Conservation (phyloP, 2,113 vertebrate genomes). For the Nasalis larvatus region DNA sequence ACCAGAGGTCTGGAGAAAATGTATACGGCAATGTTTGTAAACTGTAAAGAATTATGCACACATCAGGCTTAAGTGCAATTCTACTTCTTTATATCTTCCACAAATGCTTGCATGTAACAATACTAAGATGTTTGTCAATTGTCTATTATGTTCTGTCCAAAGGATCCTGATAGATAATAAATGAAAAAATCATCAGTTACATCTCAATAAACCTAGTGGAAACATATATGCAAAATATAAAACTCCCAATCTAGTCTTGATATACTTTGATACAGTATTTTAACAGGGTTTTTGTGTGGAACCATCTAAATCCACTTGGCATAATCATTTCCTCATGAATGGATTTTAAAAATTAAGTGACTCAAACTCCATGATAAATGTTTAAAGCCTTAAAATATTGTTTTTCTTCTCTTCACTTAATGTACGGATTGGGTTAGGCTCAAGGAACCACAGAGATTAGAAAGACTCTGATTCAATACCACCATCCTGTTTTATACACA, state of each 20-base stretch:
- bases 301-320: background rate
- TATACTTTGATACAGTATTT: background rate
- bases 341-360: conserved; percentile 29
- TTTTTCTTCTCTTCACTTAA: background rate
- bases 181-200: background rate
- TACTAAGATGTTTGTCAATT: background rate
- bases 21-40: background rate
- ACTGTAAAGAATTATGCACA: background rate
- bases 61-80: background rate
- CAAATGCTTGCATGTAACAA: background rate
- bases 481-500: background rate
- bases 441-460: background rate
- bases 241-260: background rate
- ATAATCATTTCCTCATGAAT: background rate
- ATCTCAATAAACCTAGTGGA: background rate
- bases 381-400: background rate
- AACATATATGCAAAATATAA: background rate
- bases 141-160: background rate
- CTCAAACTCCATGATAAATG: background rate
- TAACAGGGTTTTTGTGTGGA: background rate
- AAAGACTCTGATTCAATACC: background rate
- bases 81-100: background rate
- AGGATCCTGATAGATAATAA: background rate
- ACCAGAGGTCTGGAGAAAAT: background rate
- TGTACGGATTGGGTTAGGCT: background rate